Conservation (phyloP, 2,797 vertebrate genomes). For the Spinus olivaceus region DNA sequence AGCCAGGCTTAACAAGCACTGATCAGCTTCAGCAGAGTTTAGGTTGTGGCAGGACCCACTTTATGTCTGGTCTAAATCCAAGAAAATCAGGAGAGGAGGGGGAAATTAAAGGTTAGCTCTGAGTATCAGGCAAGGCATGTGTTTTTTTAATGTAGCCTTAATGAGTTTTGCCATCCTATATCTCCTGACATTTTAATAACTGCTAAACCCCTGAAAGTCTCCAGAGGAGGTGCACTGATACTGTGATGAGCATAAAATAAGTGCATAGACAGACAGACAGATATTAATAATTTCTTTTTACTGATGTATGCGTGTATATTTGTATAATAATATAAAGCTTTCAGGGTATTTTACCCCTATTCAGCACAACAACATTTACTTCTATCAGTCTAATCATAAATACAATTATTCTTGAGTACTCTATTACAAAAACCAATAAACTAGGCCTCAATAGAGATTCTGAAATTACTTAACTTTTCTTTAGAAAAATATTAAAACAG, state of each 20-base stretch:
- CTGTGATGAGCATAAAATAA: slow-evolving; percentile 58
- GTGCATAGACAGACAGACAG: slow-evolving; percentile 61
- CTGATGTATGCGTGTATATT: slow-evolving; percentile 47
- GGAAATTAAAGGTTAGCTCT: slow-evolving; percentile 17
- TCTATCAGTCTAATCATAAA: slow-evolving; percentile 77
- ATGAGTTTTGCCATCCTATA: slow-evolving; percentile 42
- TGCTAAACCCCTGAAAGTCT: slow-evolving; percentile 54
- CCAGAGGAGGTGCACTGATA: slow-evolving; percentile 28
- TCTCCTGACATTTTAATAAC: slow-evolving; percentile 58
- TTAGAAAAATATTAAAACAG: slow-evolving; percentile 84
- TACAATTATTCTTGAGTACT: slow-evolving; percentile 81
- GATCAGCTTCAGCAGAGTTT: neutral
- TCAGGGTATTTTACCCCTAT: slow-evolving; percentile 65
- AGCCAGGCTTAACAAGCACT: neutral
- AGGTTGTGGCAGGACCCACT: neutral
- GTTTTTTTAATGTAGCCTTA: neutral
- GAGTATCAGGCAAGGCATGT: neutral
- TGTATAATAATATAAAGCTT: slow-evolving; percentile 60
- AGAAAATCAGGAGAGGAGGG: neutral
- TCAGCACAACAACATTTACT: slow-evolving; percentile 67
- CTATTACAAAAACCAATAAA: slow-evolving; percentile 82
- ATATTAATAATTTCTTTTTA: slow-evolving; percentile 58
- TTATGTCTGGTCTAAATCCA: neutral
- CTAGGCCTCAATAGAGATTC: slow-evolving; percentile 77
- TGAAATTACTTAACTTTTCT: slow-evolving; percentile 83